Evolutionary conservation across 2,797 vertebrate species (phyloP).

Genomic region (Ctenochaetus hawaiiensis): DNA sequence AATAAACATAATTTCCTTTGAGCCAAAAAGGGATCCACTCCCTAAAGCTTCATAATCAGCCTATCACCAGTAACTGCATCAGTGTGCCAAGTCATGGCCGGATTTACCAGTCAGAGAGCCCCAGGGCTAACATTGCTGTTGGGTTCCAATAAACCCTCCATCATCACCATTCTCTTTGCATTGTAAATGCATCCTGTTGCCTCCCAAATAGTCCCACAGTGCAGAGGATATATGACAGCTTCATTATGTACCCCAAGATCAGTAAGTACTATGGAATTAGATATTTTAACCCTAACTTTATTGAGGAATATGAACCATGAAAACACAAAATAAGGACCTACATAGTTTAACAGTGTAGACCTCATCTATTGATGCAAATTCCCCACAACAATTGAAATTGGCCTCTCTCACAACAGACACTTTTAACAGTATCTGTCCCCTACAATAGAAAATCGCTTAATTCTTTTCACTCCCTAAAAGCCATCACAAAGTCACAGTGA

Average conservation of each 20-base stretch:
- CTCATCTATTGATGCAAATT: not conserved
- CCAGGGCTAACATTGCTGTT: not conserved
- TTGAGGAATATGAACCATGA: not conserved
- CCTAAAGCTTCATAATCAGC: slow-evolving; percentile 4
- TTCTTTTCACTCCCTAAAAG: not conserved
- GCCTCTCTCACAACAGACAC: not conserved
- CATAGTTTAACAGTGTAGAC: not conserved
- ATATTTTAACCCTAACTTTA: not conserved
- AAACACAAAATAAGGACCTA: not conserved
- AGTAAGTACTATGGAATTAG: not conserved
- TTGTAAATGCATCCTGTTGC: not conserved
- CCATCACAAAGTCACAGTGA: not conserved
- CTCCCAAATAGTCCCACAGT: not conserved
- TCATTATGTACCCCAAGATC: not conserved
- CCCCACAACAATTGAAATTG: not conserved
- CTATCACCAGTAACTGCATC: not conserved
- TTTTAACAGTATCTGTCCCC: not conserved
- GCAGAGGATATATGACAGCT: not conserved
- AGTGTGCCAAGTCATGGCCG: not conserved
- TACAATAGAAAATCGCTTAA: not conserved
- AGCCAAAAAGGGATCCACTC: not conserved
- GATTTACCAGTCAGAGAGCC: not conserved
- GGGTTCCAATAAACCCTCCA: not conserved
- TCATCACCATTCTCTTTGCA: not conserved
- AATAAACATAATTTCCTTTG: not conserved